Evolutionary conservation across 2,797 vertebrate genomes (phyloP).

Genomic region (Pangasius sanitwongsei): DNA sequence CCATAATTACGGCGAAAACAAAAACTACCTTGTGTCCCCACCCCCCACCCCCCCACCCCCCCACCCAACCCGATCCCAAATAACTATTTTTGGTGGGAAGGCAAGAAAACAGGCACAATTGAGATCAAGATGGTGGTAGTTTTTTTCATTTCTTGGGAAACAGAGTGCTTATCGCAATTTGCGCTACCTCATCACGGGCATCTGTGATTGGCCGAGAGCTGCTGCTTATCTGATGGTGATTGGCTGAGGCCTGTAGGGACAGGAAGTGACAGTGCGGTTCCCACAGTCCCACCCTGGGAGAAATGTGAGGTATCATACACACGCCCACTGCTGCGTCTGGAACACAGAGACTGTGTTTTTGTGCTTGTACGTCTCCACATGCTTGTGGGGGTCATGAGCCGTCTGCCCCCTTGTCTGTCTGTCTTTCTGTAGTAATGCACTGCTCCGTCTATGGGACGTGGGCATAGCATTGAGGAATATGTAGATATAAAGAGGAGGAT

Average conservation of each 20-base stretch:
- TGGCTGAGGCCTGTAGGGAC: constrained; percentile 73
- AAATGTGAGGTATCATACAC: constrained; percentile 55
- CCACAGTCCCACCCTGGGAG: constrained; percentile 76
- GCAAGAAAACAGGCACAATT: constrained; percentile 66
- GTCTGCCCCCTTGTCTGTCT: constrained; percentile 49
- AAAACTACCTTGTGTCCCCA: constrained; percentile 76
- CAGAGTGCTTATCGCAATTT: constrained; percentile 72
- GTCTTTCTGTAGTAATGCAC: constrained; percentile 27
- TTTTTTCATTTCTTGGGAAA: constrained; percentile 62
- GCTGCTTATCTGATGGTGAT: constrained; percentile 78
- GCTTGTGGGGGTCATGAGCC: constrained; percentile 42
- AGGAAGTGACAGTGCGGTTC: constrained; percentile 80
- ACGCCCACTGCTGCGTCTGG: constrained; percentile 43
- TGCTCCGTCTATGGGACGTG: constrained; percentile 2
- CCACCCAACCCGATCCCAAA: constrained; percentile 64
- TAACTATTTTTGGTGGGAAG: constrained; percentile 82
- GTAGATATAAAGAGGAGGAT: neutral
- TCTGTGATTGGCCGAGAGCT: constrained; percentile 68
- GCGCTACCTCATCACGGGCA: constrained; percentile 61
- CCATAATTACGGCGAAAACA: constrained; percentile 78
- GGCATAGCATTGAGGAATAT: neutral
- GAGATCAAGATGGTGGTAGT: constrained; percentile 72
- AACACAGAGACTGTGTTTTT: constrained; percentile 33
- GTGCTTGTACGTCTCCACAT: constrained; percentile 6
- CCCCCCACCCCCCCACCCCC: no score